Percentiles rank a stretch among this genome's conserved stretches.
Evolutionary conservation across 1,140 invertebrate species (phyloP).

Genomic region (Colletes gigas): DNA sequence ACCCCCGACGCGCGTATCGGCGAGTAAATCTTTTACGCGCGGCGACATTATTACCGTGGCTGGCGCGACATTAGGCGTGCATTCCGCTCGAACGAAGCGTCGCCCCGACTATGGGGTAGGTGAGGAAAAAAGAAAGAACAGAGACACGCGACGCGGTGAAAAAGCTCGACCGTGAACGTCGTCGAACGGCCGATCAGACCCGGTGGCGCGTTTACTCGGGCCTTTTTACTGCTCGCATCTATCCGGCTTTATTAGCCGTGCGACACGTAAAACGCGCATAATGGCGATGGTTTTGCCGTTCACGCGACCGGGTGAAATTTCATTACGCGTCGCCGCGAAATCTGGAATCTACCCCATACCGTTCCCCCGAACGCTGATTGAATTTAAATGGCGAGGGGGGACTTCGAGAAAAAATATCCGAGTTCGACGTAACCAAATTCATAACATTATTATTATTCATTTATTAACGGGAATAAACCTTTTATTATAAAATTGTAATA

Average conservation of each 20-base stretch:
- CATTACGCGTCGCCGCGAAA: not conserved
- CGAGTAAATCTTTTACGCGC: not conserved
- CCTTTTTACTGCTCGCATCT: not conserved
- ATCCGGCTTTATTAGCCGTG: constrained; percentile 33
- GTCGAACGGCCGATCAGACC: not conserved
- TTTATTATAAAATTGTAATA: too few relatives aligned
- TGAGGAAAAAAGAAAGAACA: not conserved
- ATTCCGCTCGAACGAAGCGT: not conserved
- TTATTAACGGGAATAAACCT: too few relatives aligned
- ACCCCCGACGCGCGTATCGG: not conserved
- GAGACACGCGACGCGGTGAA: not conserved
- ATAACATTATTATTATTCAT: too few relatives aligned
- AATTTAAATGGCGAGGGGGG: too few relatives aligned
- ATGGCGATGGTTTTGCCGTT: not conserved
- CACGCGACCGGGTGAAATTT: constrained; percentile 2
- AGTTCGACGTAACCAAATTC: too few relatives aligned
- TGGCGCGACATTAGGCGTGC: not conserved
- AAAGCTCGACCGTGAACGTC: not conserved
- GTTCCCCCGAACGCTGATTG: too few relatives aligned
- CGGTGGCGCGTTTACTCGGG: constrained; percentile 7
- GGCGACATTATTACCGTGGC: not conserved
- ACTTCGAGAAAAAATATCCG: too few relatives aligned
- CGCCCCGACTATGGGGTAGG: not conserved
- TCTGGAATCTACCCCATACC: too few relatives aligned
- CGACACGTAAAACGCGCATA: constrained; percentile 14